phyloP scores from a whole-genome alignment of 2,113 vertebrate genomes.

The Catharus minimus region DNA sequence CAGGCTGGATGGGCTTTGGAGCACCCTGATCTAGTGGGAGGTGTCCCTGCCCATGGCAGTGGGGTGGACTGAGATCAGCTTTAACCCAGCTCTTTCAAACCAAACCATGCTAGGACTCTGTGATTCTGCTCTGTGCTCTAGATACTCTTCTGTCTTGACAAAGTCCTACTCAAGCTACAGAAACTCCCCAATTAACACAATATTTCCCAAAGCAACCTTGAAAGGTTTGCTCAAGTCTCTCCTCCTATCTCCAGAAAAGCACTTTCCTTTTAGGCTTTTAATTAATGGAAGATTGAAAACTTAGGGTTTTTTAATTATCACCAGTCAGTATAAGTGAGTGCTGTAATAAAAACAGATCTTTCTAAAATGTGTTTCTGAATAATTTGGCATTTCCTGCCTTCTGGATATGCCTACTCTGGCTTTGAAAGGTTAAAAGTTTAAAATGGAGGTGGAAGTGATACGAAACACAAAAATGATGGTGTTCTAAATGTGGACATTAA shows the following conservation, averaged over 20 bases:
- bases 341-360: not conserved
- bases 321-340: not conserved
- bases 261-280: not conserved
- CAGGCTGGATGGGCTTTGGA: fast-evolving
- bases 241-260: not conserved
- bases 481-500: not conserved
- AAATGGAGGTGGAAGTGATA: not conserved
- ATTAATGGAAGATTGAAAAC: not conserved
- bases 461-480: not conserved
- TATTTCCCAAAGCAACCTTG: not conserved
- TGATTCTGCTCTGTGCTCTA: not conserved
- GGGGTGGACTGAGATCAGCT: not conserved
- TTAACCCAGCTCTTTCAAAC: not conserved
- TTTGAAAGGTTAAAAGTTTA: not conserved
- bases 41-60: not conserved
- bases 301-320: not conserved
- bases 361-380: not conserved
- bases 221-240: not conserved
- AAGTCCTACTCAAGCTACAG: not conserved
- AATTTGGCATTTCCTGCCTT: not conserved
- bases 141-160: not conserved
- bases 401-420: not conserved
- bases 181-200: not conserved
- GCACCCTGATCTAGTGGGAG: fast-evolving
- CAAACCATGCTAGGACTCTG: not conserved